phyloP scores from a whole-genome alignment of 2,113 vertebrate genomes.

The Oxyruncus cristatus region DNA sequence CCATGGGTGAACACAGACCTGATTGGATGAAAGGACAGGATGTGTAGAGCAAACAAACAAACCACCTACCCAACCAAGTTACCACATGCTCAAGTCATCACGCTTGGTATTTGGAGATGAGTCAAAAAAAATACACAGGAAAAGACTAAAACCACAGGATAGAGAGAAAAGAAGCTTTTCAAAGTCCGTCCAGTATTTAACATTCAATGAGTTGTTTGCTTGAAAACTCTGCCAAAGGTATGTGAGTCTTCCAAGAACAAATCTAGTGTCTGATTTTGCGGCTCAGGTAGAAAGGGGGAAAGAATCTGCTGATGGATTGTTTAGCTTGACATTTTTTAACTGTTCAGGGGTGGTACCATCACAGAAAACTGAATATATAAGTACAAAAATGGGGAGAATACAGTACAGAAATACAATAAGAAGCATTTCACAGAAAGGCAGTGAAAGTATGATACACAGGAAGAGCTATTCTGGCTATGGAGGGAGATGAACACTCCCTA shows the following conservation, averaged over 20 bases:
- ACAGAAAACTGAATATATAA: neutral
- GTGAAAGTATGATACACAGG: neutral
- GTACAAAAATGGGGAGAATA: neutral
- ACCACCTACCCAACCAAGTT: neutral
- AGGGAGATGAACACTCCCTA: neutral
- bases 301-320: neutral
- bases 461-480: neutral
- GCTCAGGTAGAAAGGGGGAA: neutral
- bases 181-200: neutral
- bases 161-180: neutral
- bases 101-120: neutral
- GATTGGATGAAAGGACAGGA: neutral
- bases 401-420: neutral
- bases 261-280: neutral
- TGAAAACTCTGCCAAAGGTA: neutral
- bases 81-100: neutral
- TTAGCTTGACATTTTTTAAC: neutral
- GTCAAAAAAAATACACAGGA: neutral
- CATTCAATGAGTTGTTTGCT: neutral
- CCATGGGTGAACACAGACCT: neutral
- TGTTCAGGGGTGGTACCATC: neutral
- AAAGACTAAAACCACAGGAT: neutral
- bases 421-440: neutral
- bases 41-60: neutral
- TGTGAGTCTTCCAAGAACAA: neutral